These are phyloP conservation scores for Chrysotoxum bicinctum DNA, from an alignment of 2,888 invertebrate species.

Conservation along the genomic window DNA sequence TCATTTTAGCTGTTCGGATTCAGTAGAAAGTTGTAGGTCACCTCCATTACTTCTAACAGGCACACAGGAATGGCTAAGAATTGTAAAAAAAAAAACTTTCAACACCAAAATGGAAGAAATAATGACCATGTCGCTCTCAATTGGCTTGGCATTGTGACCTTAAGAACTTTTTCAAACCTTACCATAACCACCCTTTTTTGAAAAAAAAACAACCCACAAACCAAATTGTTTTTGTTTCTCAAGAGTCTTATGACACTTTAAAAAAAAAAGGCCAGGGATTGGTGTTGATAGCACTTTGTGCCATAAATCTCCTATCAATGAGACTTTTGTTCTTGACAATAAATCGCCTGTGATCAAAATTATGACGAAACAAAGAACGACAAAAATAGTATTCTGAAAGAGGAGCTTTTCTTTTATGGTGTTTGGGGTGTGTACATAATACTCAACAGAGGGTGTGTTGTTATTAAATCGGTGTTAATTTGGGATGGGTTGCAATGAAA, in stretches of 20 bases:
- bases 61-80: too few species aligned
- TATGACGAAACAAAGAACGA: conserved; percentile 36
- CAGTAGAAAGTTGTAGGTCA: too few species aligned
- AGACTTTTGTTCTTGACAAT: conserved; percentile 65
- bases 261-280: not conserved
- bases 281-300: conserved; percentile 24
- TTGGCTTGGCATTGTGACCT: too few species aligned
- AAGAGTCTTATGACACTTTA: not conserved
- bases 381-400: not conserved
- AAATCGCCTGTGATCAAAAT: conserved; percentile 62
- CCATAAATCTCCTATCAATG: conserved; percentile 68
- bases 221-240: too few species aligned
- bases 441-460: not conserved
- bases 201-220: too few species aligned
- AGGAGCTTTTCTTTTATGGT: not conserved
- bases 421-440: not conserved
- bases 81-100: too few species aligned
- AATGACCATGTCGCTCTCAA: too few species aligned
- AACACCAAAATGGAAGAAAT: too few species aligned
- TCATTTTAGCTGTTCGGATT: too few species aligned
- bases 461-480: not conserved
- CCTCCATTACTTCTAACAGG: too few species aligned
- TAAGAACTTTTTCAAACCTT: too few species aligned
- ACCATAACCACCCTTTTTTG: too few species aligned
- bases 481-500: conserved; percentile 6